A percentile compares a stretch with the other conserved stretches of the same genome.
These are phyloP conservation scores for Osmerus eperlanus DNA, from an alignment of 2,113 vertebrate species.

Conservation along the genomic window DNA sequence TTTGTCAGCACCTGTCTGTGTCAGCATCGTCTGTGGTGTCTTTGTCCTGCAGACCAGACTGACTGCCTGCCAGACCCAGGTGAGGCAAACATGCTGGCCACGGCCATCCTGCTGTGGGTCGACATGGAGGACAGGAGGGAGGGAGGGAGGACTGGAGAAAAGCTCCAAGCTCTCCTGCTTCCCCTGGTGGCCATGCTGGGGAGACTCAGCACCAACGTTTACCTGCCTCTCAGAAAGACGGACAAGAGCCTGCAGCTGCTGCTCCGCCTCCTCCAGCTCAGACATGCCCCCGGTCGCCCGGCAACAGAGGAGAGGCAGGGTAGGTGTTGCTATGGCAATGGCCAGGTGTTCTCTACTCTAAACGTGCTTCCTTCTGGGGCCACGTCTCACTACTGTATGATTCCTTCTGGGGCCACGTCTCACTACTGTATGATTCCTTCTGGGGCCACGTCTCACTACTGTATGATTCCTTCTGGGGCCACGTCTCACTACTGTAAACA, in stretches of 20 bases:
- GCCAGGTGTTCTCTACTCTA: too few relatives aligned
- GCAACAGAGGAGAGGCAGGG: constrained; percentile 27
- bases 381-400: too few relatives aligned
- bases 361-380: too few relatives aligned
- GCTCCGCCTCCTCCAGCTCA: constrained; percentile 76
- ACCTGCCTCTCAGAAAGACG: constrained; percentile 82
- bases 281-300: constrained; percentile 13
- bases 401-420: too few relatives aligned
- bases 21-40: neutral
- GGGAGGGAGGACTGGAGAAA: constrained; percentile 19
- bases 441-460: too few relatives aligned
- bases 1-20: too few relatives aligned
- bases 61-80: constrained; percentile 75
- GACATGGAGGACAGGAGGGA: constrained; percentile 52
- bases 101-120: constrained; percentile 79
- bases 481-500: too few relatives aligned
- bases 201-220: constrained; percentile 84
- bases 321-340: constrained; percentile 28
- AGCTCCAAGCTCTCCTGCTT: constrained; percentile 76
- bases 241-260: constrained; percentile 90
- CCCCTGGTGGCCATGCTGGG: constrained; percentile 84
- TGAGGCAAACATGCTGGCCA: constrained; percentile 82
- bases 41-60: constrained; percentile 62
- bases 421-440: too few relatives aligned
- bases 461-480: too few relatives aligned